Percentiles rank a stretch among this genome's conserved stretches.
Evolutionary conservation across 2,113 vertebrate species (phyloP).

Genomic region (Nanorana parkeri): DNA sequence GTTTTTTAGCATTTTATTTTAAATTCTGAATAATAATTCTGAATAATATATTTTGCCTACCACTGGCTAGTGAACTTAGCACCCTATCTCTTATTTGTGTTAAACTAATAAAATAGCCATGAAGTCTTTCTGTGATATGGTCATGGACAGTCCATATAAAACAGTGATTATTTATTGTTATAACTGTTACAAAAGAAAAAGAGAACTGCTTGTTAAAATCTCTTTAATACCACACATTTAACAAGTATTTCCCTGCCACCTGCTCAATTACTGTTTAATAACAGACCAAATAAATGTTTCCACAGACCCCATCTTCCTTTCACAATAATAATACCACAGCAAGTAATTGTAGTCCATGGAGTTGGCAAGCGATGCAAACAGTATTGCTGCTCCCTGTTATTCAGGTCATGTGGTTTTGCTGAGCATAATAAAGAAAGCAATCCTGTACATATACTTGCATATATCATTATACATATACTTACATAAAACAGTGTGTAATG

Average conservation of each 20-base stretch:
- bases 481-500: too few relatives aligned
- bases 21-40: too few relatives aligned
- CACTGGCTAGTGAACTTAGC: background rate
- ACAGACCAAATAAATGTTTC: slow-evolving; percentile 6
- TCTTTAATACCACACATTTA: slow-evolving; percentile 23
- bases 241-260: slow-evolving; percentile 13
- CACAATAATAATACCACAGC: slow-evolving; percentile 14
- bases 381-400: background rate
- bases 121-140: too few relatives aligned
- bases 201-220: background rate
- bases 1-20: too few relatives aligned
- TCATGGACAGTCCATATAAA: too few relatives aligned
- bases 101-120: too few relatives aligned
- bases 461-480: too few relatives aligned
- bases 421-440: background rate
- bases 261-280: slow-evolving; percentile 35
- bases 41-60: too few relatives aligned
- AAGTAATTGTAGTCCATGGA: slow-evolving; percentile 32
- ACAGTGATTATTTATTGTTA: background rate
- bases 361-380: slow-evolving; percentile 7
- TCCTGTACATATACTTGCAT: background rate
- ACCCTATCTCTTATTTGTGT: too few relatives aligned
- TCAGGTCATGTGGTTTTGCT: background rate
- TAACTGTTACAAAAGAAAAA: background rate
- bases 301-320: slow-evolving; percentile 12